Base-by-base conservation (phyloP, 1,140 invertebrate species). In the Triops longicaudatus region DNA sequence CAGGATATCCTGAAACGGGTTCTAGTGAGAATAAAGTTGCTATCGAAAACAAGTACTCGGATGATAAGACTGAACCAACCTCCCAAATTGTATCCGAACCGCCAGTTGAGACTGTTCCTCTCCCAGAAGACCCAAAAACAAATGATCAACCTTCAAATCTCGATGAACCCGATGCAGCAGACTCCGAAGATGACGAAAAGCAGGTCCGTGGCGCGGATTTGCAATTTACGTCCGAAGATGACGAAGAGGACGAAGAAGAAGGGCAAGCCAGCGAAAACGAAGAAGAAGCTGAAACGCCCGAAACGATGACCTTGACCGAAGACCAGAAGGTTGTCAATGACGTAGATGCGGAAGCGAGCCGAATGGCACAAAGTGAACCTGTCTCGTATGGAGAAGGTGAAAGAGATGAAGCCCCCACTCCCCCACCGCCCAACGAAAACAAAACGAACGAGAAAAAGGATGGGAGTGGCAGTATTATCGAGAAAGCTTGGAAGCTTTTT, bases 401-500 rank as follows among this genome's bases (percentile, higher is more conserved):
- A 72, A 10, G 26, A 31, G 27, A 73, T 6, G 31, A 1, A 50
- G 10, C 74, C 17, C 7, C 12, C 26, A 27, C 26, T 41, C 9
- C 9, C 10, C 44, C 41, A 17, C 71, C 14, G 73, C 28, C 26
- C 11, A 77, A 41, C 42, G 41, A 72, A 5, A 37, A 31, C 26
- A 22, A 14, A 43, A 14, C 1, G 41, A 7, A 6, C 76, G 28
- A 72, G 26, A 41, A 26, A 63, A 11, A 43, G 41, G 76, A 44
- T 26, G 37, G 31, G 0, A 72, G 76, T 72, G 37, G 31, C 1
- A 72, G 76, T 72, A 43, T 77, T 31, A 26, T 77, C 17, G 76
- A 43, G 27, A 73, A 71, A 43, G 76, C 72, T 1, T 73, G 73
- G 26, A 77, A 77, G 42, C 73, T 42, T 72, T 42, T 77, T 27